Evolutionary conservation across 2,113 vertebrate genomes (phyloP).

Genomic region (Eulacestoma nigropectus): DNA sequence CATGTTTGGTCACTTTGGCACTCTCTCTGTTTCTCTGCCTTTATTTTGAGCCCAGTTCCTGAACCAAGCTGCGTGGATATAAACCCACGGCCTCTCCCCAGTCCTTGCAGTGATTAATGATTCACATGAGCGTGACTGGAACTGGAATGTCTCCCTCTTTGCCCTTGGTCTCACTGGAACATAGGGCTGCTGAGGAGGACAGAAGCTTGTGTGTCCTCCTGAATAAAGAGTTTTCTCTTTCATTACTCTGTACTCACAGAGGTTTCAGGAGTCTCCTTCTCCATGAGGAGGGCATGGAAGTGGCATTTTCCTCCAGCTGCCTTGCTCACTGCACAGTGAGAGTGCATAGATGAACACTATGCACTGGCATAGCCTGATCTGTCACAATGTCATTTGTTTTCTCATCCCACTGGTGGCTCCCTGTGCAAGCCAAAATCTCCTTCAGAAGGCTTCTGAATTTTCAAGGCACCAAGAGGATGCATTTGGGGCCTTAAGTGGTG

Average conservation of each 20-base stretch:
- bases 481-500: background rate
- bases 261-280: background rate
- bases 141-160: conserved; percentile 2
- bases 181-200: background rate
- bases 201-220: background rate
- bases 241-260: background rate
- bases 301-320: background rate
- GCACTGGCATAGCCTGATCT: background rate
- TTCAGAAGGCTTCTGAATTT: background rate
- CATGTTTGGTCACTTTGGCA: background rate
- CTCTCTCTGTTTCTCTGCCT: background rate
- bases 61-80: background rate
- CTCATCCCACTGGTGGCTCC: background rate
- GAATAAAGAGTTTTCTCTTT: background rate
- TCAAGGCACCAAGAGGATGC: background rate
- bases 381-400: background rate
- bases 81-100: background rate
- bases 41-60: background rate
- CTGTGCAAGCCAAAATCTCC: background rate
- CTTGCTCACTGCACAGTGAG: fast-evolving
- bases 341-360: background rate
- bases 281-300: background rate
- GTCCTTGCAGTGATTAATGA: conserved; percentile 1
- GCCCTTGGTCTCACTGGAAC: background rate
- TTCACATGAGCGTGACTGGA: conserved; percentile 31